A percentile compares a stretch with the other conserved stretches of the same genome.
phyloP scores from a whole-genome alignment of 2,888 invertebrate species.

The Dermolepida albohirtum region DNA sequence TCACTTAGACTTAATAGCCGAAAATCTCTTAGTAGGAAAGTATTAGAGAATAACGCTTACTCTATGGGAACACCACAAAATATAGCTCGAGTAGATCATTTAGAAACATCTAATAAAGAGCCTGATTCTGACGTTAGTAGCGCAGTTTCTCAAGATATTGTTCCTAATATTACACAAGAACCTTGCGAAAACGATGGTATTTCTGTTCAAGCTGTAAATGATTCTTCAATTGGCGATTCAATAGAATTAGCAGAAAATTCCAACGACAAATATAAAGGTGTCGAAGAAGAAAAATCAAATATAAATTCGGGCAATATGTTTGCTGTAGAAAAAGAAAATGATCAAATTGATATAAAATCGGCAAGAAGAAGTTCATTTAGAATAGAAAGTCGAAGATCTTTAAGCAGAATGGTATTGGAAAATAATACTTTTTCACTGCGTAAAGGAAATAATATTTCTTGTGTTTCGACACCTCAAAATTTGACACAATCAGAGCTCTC shows the following conservation, averaged over 20 bases:
- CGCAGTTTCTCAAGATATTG: not conserved
- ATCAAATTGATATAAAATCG: not conserved
- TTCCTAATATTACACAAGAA: too few species aligned
- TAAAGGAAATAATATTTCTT: not conserved
- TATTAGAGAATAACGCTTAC: not conserved
- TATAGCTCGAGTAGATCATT: not conserved
- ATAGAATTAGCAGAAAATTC: too few species aligned
- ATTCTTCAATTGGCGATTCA: too few species aligned
- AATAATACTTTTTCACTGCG: slow-evolving; percentile 31
- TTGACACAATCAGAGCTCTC: not conserved
- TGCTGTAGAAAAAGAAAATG: not conserved
- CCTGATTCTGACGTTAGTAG: too few species aligned
- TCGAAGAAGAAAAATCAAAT: not conserved
- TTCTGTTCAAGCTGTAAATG: too few species aligned
- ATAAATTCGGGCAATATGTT: not conserved
- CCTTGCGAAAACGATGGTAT: too few species aligned
- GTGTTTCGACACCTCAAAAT: not conserved
- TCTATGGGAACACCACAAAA: not conserved
- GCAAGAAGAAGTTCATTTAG: slow-evolving; percentile 10
- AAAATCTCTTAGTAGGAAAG: slow-evolving; percentile 7
- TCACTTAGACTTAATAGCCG: slow-evolving; percentile 12
- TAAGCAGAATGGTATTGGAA: slow-evolving; percentile 41
- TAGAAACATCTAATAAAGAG: not conserved
- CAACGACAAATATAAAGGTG: too few species aligned
- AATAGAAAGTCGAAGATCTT: slow-evolving; percentile 33